Evolutionary conservation across 2,888 invertebrate genomes (phyloP).

Genomic region (Brachylomia viminalis): DNA sequence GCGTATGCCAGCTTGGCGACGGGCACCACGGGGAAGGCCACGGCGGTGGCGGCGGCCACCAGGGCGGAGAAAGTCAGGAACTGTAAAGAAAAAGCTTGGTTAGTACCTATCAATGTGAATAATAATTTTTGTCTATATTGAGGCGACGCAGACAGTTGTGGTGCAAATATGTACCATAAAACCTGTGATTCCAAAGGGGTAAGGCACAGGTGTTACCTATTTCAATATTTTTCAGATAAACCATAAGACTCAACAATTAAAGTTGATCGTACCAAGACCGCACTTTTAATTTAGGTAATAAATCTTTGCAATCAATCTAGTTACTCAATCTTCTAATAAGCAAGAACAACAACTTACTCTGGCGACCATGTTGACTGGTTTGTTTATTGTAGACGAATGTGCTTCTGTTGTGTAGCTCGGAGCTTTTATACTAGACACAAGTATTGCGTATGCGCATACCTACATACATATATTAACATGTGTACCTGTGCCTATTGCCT

Average conservation of each 20-base stretch:
- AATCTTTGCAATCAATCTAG: constrained; percentile 17
- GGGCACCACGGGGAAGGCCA: constrained; percentile 75
- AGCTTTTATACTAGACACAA: constrained; percentile 80
- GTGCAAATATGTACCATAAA: not conserved
- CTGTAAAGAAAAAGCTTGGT: constrained; percentile 41
- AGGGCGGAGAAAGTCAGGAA: constrained; percentile 70
- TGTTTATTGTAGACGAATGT: constrained; percentile 79
- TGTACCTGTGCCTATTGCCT: constrained; percentile 59
- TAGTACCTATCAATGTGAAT: not conserved
- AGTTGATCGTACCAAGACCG: not conserved
- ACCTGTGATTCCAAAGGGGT: not conserved
- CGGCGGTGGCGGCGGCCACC: constrained; percentile 74
- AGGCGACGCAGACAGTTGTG: not conserved
- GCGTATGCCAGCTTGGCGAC: constrained; percentile 74
- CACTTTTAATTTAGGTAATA: not conserved
- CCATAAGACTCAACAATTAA: not conserved
- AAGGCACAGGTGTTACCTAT: too few species aligned
- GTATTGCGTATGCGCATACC: constrained; percentile 64
- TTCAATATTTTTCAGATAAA: not conserved
- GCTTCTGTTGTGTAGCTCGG: constrained; percentile 60
- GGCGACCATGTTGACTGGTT: constrained; percentile 84
- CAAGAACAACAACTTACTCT: constrained; percentile 79
- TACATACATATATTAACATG: constrained; percentile 48
- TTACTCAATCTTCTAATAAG: constrained; percentile 11
- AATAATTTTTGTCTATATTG: not conserved